These are phyloP conservation scores for Amyelois transitella DNA, from an alignment of 1,140 invertebrate genomes.

Conservation along the genomic window DNA sequence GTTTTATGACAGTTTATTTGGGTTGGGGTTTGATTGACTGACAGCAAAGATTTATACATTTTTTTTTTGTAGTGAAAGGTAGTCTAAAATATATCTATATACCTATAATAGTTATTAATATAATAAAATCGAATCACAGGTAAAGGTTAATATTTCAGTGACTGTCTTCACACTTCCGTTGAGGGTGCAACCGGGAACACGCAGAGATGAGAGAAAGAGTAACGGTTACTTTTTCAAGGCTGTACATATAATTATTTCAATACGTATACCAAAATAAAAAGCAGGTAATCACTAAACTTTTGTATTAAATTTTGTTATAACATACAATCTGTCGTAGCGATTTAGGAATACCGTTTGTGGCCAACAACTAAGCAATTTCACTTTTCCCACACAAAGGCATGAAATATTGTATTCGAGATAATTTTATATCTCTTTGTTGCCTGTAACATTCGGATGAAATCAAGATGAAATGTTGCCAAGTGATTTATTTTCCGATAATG, in stretches of 20 bases:
- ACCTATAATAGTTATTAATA: too few relatives aligned
- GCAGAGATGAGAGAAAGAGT: too few relatives aligned
- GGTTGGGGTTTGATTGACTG: too few relatives aligned
- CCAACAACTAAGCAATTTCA: background rate
- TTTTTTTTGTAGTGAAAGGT: background rate
- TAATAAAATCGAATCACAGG: too few relatives aligned
- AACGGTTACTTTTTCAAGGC: background rate
- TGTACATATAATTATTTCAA: background rate
- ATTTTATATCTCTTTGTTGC: background rate
- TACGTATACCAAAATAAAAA: too few relatives aligned
- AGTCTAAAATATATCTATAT: background rate
- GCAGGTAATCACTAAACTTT: too few relatives aligned
- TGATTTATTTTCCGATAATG: background rate
- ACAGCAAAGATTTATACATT: too few relatives aligned
- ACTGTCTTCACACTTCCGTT: too few relatives aligned
- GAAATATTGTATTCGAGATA: background rate
- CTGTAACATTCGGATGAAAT: background rate
- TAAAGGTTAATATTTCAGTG: too few relatives aligned
- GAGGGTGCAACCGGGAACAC: too few relatives aligned
- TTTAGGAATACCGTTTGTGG: background rate
- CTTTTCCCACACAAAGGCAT: background rate
- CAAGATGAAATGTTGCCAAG: background rate
- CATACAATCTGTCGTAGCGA: background rate
- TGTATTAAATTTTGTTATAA: too few relatives aligned
- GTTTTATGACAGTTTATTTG: too few relatives aligned